Conservation (phyloP, 2,888 invertebrate genomes). For the Microplitis manilae region DNA sequence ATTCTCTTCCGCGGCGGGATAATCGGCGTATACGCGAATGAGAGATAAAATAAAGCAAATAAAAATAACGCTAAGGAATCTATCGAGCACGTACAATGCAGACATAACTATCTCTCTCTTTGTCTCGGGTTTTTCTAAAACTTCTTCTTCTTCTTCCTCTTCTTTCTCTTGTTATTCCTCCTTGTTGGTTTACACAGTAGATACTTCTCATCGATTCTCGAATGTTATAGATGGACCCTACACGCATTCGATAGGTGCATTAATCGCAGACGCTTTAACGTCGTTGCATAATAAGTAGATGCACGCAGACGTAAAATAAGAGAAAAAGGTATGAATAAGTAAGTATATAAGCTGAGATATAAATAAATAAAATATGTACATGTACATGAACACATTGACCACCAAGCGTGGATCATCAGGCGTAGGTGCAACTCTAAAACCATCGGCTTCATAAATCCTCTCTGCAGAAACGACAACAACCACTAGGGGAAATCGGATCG, state of each 20-base stretch:
- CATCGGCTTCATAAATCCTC: constrained; percentile 58
- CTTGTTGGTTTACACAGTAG: constrained; percentile 15
- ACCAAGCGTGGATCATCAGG: constrained; percentile 50
- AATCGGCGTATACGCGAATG: not conserved
- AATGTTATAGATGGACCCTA: constrained; percentile 54
- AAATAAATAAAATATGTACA: constrained; percentile 15
- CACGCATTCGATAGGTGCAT: constrained; percentile 58
- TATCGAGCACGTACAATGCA: constrained; percentile 1
- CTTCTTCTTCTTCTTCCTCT: not conserved
- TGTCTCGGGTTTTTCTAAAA: not conserved
- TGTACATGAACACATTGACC: constrained; percentile 55
- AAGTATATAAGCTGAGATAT: constrained; percentile 45
- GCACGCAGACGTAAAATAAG: constrained; percentile 30
- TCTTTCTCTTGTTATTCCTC: not conserved
- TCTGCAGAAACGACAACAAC: not conserved
- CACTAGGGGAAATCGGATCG: constrained; percentile 41
- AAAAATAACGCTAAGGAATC: constrained; percentile 2
- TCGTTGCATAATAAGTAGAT: constrained; percentile 57
- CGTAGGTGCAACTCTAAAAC: constrained; percentile 57
- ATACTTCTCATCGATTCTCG: constrained; percentile 46
- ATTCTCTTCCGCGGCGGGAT: constrained; percentile 32
- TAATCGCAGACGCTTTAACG: constrained; percentile 53
- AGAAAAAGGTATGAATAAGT: constrained; percentile 4
- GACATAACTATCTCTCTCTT: constrained; percentile 16
- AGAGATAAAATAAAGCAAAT: constrained; percentile 1